Conservation (phyloP, 2,797 vertebrate genomes). For the Amblyraja radiata region DNA sequence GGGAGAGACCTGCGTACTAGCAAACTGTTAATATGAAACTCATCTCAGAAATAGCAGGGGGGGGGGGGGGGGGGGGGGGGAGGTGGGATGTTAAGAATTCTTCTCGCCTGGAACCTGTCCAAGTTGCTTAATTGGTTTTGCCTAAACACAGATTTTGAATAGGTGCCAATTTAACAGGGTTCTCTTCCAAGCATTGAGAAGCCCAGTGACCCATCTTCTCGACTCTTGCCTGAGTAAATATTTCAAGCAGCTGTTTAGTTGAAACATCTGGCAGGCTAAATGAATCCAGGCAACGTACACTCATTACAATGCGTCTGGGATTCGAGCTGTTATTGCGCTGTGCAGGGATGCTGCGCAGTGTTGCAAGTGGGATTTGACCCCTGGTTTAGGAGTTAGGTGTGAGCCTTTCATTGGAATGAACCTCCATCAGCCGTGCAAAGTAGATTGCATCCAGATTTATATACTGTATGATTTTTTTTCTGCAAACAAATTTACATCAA, state of each 20-base stretch:
- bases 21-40: not conserved
- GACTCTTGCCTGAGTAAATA: not conserved
- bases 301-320: too few relatives aligned
- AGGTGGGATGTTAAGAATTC: not conserved
- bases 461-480: too few relatives aligned
- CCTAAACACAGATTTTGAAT: not conserved
- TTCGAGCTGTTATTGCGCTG: too few relatives aligned
- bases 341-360: too few relatives aligned
- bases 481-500: too few relatives aligned
- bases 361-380: too few relatives aligned
- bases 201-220: not conserved
- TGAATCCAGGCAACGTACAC: not conserved
- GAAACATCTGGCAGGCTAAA: not conserved
- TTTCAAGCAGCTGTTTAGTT: not conserved
- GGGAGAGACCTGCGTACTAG: not conserved
- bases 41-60: not conserved
- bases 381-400: too few relatives aligned
- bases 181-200: too few relatives aligned
- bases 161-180: not conserved
- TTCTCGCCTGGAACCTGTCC: not conserved
- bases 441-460: too few relatives aligned
- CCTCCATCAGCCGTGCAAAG: not conserved
- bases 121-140: not conserved
- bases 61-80: not conserved
- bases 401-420: too few relatives aligned